Evolutionary conservation across 2,797 vertebrate species (phyloP).

Genomic region (Hydrolagus colliei): DNA sequence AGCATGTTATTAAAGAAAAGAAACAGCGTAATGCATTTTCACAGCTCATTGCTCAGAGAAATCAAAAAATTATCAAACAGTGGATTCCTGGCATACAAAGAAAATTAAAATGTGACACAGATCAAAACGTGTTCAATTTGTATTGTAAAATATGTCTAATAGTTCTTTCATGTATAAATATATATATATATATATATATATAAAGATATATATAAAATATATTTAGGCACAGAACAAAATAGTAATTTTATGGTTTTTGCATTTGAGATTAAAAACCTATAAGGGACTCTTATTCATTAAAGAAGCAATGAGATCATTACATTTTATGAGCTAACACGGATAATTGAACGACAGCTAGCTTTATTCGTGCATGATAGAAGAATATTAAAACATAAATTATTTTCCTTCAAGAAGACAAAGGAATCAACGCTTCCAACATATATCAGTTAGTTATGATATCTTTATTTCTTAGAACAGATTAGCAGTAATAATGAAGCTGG

Average conservation of each 20-base stretch:
- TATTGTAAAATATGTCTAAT: background rate
- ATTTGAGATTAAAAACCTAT: background rate
- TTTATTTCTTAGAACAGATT: constrained; percentile 26
- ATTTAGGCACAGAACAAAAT: background rate
- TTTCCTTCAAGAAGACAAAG: background rate
- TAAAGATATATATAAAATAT: too few relatives aligned
- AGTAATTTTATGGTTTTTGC: background rate
- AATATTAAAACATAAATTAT: constrained; percentile 26
- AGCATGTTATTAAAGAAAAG: background rate
- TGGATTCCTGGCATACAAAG: background rate
- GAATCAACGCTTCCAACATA: background rate
- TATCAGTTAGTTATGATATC: constrained; percentile 7
- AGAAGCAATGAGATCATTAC: constrained; percentile 32
- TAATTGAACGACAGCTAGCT: constrained; percentile 10
- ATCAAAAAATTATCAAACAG: background rate
- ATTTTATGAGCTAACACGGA: constrained; percentile 22
- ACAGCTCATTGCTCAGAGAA: background rate
- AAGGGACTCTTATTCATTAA: constrained; percentile 31
- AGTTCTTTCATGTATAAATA: background rate
- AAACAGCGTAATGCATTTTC: background rate
- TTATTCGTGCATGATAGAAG: constrained; percentile 5
- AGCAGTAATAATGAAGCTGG: background rate
- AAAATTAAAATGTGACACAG: background rate
- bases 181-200: background rate
- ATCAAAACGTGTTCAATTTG: background rate